Evolutionary conservation across 2,797 vertebrate genomes (phyloP).

Genomic region (Decapterus maruadsi): DNA sequence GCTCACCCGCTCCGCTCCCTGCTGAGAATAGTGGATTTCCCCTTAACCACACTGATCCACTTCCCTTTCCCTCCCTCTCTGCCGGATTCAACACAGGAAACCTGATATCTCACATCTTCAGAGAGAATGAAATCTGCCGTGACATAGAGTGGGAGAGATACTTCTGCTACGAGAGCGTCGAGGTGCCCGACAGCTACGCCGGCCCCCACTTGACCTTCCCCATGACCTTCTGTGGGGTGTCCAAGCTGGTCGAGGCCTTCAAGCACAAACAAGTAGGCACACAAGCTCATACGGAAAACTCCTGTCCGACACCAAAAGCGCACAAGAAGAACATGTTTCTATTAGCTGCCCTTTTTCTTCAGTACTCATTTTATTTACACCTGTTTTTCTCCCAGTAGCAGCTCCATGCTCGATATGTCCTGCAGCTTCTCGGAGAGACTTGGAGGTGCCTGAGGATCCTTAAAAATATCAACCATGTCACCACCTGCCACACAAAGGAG

Average conservation of each 20-base stretch:
- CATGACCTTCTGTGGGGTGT: constrained; percentile 87
- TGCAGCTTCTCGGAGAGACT: constrained; percentile 92
- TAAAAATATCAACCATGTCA: constrained; percentile 92
- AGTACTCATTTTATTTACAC: constrained; percentile 29
- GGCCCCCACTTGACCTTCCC: constrained; percentile 93
- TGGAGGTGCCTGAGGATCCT: constrained; percentile 89
- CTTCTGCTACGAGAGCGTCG: constrained; percentile 87
- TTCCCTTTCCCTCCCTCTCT: background rate
- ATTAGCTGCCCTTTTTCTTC: background rate
- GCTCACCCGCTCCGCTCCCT: background rate
- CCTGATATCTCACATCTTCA: constrained; percentile 90
- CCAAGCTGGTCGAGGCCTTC: constrained; percentile 92
- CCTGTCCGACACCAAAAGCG: background rate
- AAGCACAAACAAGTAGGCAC: constrained; percentile 92
- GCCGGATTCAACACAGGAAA: constrained; percentile 82
- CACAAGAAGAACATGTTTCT: background rate
- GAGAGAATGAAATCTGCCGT: constrained; percentile 83
- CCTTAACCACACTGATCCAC: background rate
- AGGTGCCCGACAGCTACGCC: constrained; percentile 86
- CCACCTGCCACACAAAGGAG: constrained; percentile 89
- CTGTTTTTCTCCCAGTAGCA: constrained; percentile 88
- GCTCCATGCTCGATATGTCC: constrained; percentile 93
- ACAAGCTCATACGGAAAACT: background rate
- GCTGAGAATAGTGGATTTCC: constrained; percentile 2
- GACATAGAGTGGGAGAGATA: constrained; percentile 86